A percentile compares a stretch with the other conserved stretches of the same genome.
phyloP scores from a whole-genome alignment of 2,888 invertebrate species.

The Brachylomia viminalis region DNA sequence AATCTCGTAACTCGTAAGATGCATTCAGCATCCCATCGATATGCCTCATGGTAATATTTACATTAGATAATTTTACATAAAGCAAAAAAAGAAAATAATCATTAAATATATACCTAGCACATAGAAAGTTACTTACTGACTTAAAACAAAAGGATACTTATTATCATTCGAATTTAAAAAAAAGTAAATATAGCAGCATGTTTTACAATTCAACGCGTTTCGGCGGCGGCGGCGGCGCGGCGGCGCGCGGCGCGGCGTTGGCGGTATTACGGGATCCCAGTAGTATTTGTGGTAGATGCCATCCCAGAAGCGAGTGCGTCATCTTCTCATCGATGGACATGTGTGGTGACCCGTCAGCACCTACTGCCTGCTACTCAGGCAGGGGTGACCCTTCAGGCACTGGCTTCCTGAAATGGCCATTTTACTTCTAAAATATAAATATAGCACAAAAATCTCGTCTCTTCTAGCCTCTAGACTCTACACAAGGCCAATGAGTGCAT shows the following conservation, averaged over 20 bases:
- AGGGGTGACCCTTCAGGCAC: constrained; percentile 29
- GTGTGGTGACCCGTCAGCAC: constrained; percentile 54
- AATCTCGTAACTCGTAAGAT: background rate
- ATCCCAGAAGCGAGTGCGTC: constrained; percentile 65
- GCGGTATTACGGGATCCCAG: constrained; percentile 29
- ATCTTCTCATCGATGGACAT: constrained; percentile 63
- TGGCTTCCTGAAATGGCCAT: constrained; percentile 22
- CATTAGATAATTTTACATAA: background rate
- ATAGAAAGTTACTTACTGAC: too few species aligned
- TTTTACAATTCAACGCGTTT: constrained; percentile 36
- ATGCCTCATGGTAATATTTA: background rate
- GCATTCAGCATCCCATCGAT: background rate
- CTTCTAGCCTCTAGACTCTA: background rate
- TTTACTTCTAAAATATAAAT: background rate
- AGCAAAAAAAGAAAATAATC: background rate
- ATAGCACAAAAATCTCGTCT: background rate
- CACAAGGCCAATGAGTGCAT: too few species aligned
- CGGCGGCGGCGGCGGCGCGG: constrained; percentile 7
- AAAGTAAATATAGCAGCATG: background rate
- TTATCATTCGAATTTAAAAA: background rate
- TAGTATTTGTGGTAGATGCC: constrained; percentile 62
- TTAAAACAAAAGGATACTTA: too few species aligned
- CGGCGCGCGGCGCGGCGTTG: too few species aligned
- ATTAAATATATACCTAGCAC: background rate
- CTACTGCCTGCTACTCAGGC: constrained; percentile 64